Base-by-base conservation (phyloP, 2,797 vertebrate genomes). In the Anguilla megastoma region DNA sequence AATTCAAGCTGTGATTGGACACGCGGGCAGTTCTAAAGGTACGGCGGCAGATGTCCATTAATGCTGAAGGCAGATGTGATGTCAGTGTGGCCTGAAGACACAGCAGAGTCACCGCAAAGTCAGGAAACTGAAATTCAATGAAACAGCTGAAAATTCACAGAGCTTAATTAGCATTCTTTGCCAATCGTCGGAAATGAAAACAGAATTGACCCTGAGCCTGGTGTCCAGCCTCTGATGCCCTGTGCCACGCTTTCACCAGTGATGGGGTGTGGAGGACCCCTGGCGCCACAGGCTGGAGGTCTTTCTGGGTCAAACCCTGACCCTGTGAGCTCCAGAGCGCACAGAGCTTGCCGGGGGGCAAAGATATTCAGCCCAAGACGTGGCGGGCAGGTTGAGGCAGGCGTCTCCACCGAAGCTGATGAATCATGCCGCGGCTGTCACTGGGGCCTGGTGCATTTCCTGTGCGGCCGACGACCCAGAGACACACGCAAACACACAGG, bases 381-480 rank as follows among this genome's bases (percentile, higher is more conserved):
- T 79, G 87, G 85, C 85, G 86, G 88, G 88, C 92, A 88, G 94
- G 86, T 93, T 93, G 92, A 9, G 88, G 79, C 33, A 63, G 88
- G 90, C 92, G 91, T 88, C 86, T 58, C 89, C 90, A 89, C 94
- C 89, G 92, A 90, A 83, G 90, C 87, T 86, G 88, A 89, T 93
- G 91, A 95, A 89, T 94, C 93, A 94, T 79, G 50, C 87, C 14
- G 52, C 83, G 87, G 86, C 48, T 48, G 45, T 91, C 84, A 85
- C 88, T 88, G 4, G 85, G 93, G 90, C 92, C 89, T 88, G 76
- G 89, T 85, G 88, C 90, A 90, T 90, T 93, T 94, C 92, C 93
- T 93, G 90, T 88, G 60, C 48, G 84, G 66, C 50, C 18, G 87
- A 91, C 90, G 54, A 84, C 76, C 88, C 71, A 14, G 87, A 71